Evolutionary conservation across 2,888 invertebrate species (phyloP).

Genomic region (Drosophila melanocephala): DNA sequence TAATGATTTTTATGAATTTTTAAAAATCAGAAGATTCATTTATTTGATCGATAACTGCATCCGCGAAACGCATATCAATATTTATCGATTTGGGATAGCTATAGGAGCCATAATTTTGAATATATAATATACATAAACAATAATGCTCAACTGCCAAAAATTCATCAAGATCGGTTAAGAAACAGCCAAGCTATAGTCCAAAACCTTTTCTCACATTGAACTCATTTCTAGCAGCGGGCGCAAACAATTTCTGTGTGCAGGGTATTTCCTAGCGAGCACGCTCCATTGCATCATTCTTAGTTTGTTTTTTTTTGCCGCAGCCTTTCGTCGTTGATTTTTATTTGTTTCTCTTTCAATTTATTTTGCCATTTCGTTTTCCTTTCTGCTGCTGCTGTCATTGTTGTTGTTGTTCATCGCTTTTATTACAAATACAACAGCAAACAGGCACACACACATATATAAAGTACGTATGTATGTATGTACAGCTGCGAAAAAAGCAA

Average conservation of each 20-base stretch:
- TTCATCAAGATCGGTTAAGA: background rate
- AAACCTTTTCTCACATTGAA: background rate
- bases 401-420: slow-evolving; percentile 77
- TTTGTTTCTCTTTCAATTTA: slow-evolving; percentile 84
- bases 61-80: background rate
- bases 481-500: background rate
- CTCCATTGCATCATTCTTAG: background rate
- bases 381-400: slow-evolving; percentile 79
- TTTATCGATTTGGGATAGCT: background rate
- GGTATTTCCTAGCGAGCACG: background rate
- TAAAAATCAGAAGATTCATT: background rate
- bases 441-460: slow-evolving; percentile 32
- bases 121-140: background rate
- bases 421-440: slow-evolving; percentile 76
- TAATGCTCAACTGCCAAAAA: background rate
- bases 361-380: slow-evolving; percentile 83
- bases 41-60: background rate
- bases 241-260: background rate
- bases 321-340: slow-evolving; percentile 83
- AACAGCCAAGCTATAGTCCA: background rate
- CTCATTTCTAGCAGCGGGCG: background rate
- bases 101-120: background rate
- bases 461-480: background rate
- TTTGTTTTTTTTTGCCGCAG: slow-evolving; percentile 70
- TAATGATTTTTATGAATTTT: background rate